Evolutionary conservation across 2,797 vertebrate species (phyloP), one percentile per base, ranked within the genome.

Genomic region (Hippocampus kuda): DNA sequence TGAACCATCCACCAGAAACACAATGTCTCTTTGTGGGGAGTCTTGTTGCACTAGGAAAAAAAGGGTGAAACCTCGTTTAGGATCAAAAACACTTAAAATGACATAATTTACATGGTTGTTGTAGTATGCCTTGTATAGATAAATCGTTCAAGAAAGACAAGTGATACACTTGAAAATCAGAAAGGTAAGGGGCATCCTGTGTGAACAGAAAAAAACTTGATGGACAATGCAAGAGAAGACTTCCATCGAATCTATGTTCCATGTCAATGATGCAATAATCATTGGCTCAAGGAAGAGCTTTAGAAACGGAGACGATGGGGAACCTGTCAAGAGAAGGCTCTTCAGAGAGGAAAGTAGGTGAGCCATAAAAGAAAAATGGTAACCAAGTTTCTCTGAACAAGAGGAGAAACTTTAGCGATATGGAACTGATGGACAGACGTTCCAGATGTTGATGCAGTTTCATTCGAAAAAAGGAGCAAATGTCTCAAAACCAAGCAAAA

Each of bases 1-100:
- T 71, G 89, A 89, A 64, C 88, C 89, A 80, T 91, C 90, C 84
- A 91, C 74, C 15, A 91, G 85, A 83, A 91, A 91, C 60, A 90
- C 87, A 68, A 91, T 82, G 74, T 91, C 90, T 80, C 83, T 89
- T 81, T 89, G 83, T 54, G 80, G 69, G 60, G 85, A 83, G 54
- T 88, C 85, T 86, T 89, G 79, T 85, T 91, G 85, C 84, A 86
- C 89, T 89, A 84, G 74, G 79, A 84, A 75, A 80, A 64, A 42
- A 85, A 84, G 57, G 68, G 24, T 51, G 80, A 84, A 79, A 73
- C 5, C 12, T 61, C 64, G 15, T 77, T 81, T 77, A 79, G 72
- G 20, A 71, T 65, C 42, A 27, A 46, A 27, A 26, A 46, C 63
- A 44, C 20, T 42, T 41, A 65, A 18, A 65, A n/a, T 24, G 24